A percentile compares a stretch with the other conserved stretches of the same genome.
Evolutionary conservation across 2,888 invertebrate species (phyloP).

Genomic region (Thelaira solivaga): DNA sequence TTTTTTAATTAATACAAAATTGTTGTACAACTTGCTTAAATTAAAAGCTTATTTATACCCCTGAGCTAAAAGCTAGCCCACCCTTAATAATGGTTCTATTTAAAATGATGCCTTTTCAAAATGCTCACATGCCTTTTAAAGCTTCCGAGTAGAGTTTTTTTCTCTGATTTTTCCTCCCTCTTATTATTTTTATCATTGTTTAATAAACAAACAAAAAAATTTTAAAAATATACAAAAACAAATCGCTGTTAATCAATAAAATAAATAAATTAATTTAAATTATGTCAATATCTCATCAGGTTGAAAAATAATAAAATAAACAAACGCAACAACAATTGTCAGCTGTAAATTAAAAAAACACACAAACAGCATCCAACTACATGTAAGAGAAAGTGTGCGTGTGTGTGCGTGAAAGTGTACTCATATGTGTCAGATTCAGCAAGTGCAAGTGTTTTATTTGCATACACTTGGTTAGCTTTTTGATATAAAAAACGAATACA

Average conservation of each 20-base stretch:
- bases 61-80: no score
- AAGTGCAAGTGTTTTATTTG: constrained; percentile 60
- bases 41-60: no score
- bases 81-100: no score
- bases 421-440: constrained; percentile 46
- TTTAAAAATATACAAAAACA: constrained; percentile 24
- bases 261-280: constrained; percentile 49
- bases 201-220: constrained; percentile 1
- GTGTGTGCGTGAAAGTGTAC: not conserved
- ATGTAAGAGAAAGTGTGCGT: not conserved
- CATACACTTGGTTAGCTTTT: constrained; percentile 36
- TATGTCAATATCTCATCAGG: constrained; percentile 47
- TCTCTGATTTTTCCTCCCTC: no score
- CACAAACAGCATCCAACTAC: not conserved
- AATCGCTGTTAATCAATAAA: constrained; percentile 52
- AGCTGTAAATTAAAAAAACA: constrained; percentile 9
- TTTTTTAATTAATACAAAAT: no score
- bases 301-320: constrained; percentile 45
- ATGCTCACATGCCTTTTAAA: no score
- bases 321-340: constrained; percentile 21
- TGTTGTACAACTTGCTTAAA: no score
- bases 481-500: not conserved
- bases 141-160: no score
- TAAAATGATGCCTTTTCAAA: no score
- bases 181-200: no score